A percentile compares a stretch with the other conserved stretches of the same genome.
Evolutionary conservation across 2,113 vertebrate species (phyloP).

Genomic region (Brienomyrus longianalis): DNA sequence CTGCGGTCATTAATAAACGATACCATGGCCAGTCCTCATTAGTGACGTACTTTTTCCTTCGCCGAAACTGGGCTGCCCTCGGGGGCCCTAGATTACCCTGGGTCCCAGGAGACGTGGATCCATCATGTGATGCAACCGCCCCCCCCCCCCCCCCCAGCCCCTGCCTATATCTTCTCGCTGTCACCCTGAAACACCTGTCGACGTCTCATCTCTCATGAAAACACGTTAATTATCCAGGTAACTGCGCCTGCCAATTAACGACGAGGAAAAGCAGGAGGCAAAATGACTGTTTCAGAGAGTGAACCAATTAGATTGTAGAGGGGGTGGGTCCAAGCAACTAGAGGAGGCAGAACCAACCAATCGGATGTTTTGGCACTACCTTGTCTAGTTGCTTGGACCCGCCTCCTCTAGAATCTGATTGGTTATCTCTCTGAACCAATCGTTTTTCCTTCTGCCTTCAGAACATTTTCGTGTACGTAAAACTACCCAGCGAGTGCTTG

Average conservation of each 20-base stretch:
- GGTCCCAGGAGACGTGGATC: not conserved
- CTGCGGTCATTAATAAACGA: slow-evolving; percentile 55
- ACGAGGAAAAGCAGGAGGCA: not conserved
- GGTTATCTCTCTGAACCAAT: too few species aligned
- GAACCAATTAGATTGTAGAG: too few species aligned
- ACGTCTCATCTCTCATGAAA: not conserved
- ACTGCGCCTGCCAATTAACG: slow-evolving; percentile 14
- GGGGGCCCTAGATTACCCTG: not conserved
- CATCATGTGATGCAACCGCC: not conserved
- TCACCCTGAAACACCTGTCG: not conserved
- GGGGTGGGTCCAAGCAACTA: too few species aligned
- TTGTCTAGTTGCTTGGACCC: too few species aligned
- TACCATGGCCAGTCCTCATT: slow-evolving; percentile 51
- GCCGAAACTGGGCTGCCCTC: not conserved
- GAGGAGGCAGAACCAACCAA: too few species aligned
- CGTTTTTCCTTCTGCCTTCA: not conserved
- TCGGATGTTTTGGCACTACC: too few species aligned
- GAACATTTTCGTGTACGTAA: not conserved
- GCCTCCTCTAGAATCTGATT: too few species aligned
- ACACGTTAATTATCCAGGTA: slow-evolving; percentile 28
- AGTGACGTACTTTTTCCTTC: slow-evolving; percentile 23
- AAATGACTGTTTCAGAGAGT: too few species aligned
- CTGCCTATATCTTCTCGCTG: not conserved
- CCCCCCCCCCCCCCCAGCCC: not conserved
- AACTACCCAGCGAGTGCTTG: not conserved